Evolutionary conservation across 2,797 vertebrate species (phyloP), one percentile per base, ranked within the genome.

Genomic region (Liparis tanakae): DNA sequence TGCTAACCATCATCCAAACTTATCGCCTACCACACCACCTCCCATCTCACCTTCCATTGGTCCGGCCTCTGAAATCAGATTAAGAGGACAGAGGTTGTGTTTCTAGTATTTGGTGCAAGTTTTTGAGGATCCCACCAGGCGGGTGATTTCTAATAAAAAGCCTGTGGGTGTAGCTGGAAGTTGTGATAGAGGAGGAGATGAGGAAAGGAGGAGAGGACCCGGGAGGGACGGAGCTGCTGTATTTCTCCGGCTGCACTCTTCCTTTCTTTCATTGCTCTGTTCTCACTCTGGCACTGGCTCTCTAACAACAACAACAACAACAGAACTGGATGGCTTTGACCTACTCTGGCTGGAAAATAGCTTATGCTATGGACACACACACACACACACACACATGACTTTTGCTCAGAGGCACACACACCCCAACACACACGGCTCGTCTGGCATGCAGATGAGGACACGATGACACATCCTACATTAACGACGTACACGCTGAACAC

Each of bases 281-380:
- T 75, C 71, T 87, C 78, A 85, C 89, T 83, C 39, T 90, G 81
- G 78, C 88, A 73, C 74, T 81, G 82, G 79, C 88, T 85, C 83
- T 90, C 79, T 87, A 90, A 90, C 81, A 83, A 17, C 39, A 41
- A 41, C 36, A 36, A 36, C 36, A 36, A 36, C 36, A 36, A 36
- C 36, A 90, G 79, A 84, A 83, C 81, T 90, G 88, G 90, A 89
- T 89, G 86, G 88, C 91, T 91, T 92, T 91, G 88, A 88, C 85
- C 83, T 72, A 73, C 80, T 86, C 74, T 90, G 89, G 76, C 89
- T 88, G 86, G 79, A 88, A 86, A 84, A 79, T 20, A 81, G 70
- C 61, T 70, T 43, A 72, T 66, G 20, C 67, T 82, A 59, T 81
- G 62, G n/a, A 78, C 51, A 30, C 72, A 46, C 43, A 46, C 43